phyloP scores from a whole-genome alignment of 2,888 invertebrate species.

The Trichopoda pennipes region DNA sequence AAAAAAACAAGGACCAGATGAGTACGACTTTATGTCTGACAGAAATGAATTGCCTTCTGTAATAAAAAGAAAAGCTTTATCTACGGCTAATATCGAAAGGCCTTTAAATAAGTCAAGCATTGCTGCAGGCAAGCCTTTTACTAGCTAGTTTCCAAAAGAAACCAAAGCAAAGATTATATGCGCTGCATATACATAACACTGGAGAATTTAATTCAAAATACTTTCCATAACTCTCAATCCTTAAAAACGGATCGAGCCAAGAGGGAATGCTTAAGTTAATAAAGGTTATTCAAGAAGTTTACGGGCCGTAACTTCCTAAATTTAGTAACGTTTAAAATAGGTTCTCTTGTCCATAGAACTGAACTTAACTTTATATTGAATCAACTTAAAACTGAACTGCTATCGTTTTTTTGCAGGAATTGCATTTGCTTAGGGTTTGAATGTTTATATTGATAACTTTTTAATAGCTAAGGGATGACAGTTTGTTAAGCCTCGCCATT shows the following conservation, averaged over 20 bases:
- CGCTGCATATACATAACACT: too few species aligned
- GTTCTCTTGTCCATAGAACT: slow-evolving; percentile 5
- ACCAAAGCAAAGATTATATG: too few species aligned
- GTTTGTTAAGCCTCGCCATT: neutral
- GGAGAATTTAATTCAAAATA: too few species aligned
- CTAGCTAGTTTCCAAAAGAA: too few species aligned
- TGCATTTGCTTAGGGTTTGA: neutral
- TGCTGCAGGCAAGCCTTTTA: too few species aligned
- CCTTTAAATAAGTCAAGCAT: too few species aligned
- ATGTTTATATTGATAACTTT: neutral
- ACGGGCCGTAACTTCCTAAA: slow-evolving; percentile 7
- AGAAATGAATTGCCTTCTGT: too few species aligned
- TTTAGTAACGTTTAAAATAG: slow-evolving; percentile 5
- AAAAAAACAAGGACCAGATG: too few species aligned
- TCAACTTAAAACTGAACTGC: slow-evolving; percentile 17
- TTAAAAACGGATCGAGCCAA: neutral
- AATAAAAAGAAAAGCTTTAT: too few species aligned
- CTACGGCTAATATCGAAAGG: too few species aligned
- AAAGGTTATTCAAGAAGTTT: slow-evolving; percentile 6
- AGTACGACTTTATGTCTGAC: too few species aligned
- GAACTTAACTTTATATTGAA: slow-evolving; percentile 1
- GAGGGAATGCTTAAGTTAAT: slow-evolving; percentile 10
- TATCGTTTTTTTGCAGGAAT: slow-evolving; percentile 16
- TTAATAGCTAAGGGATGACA: neutral
- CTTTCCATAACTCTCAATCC: too few species aligned